These are phyloP conservation scores for Eumerus sabulonum DNA, from an alignment of 2,888 invertebrate species.

Conservation along the genomic window DNA sequence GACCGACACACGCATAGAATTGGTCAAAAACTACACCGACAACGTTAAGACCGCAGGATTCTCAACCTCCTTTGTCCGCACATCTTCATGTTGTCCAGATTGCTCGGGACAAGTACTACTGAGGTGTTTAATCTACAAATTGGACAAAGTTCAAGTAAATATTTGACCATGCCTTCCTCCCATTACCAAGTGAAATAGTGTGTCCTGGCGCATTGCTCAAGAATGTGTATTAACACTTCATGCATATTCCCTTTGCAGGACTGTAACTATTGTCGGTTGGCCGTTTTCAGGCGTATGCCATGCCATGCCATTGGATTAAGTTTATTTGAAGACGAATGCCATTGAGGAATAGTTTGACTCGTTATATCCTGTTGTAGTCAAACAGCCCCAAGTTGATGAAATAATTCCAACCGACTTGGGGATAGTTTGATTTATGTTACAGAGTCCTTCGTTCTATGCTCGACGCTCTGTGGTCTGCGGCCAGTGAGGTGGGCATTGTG, in stretches of 20 bases:
- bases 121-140: constrained; percentile 69
- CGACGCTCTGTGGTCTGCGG: too few relatives aligned
- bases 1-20: constrained; percentile 40
- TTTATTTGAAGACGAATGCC: constrained; percentile 27
- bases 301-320: constrained; percentile 27
- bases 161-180: constrained; percentile 60
- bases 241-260: not conserved
- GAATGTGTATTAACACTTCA: constrained; percentile 62
- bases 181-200: constrained; percentile 19
- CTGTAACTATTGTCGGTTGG: too few relatives aligned
- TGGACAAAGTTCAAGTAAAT: constrained; percentile 67
- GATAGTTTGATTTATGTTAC: constrained; percentile 57
- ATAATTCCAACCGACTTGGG: constrained; percentile 49
- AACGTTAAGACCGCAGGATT: constrained; percentile 2
- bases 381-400: constrained; percentile 55
- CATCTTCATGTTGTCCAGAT: constrained; percentile 34
- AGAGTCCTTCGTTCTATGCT: not conserved
- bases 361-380: constrained; percentile 37
- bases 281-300: too few relatives aligned
- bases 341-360: constrained; percentile 23
- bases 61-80: constrained; percentile 1
- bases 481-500: too few relatives aligned
- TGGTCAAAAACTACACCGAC: constrained; percentile 5
- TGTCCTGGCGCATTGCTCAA: constrained; percentile 32
- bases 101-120: constrained; percentile 45